Base-by-base conservation (phyloP, 2,797 vertebrate genomes). In the Orestias chungarensis region DNA sequence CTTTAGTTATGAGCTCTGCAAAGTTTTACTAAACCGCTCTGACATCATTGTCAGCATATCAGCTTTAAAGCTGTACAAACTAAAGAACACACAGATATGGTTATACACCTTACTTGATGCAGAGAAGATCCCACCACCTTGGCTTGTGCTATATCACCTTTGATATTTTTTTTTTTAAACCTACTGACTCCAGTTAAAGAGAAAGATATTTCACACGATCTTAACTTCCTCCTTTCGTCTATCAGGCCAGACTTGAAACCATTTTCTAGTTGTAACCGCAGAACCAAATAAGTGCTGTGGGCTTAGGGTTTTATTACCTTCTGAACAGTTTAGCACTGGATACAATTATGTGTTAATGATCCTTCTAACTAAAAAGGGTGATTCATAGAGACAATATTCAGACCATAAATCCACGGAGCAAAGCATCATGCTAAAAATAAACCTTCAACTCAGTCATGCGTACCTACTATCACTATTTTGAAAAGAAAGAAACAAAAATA, bases 341-440 rank as follows among this genome's bases (percentile, higher is more conserved):
- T 87, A 88, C 82, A 80, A 81, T 90, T 90, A 91, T 83, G 86
- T 90, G 87, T 92, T 93, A 92, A 93, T 84, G 88, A 72, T 85
- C 71, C 79, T 74, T 86, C 84, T 67, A 76, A 89, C 88, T 92
- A 92, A 89, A 91, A 90, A 67, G 74, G 81, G 84, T 83, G 84
- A 93, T 86, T 89, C 85, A 89, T 88, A 78, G 68, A 44, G 82
- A 79, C 86, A 79, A 75, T 77, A 74, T 86, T 81, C 75, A 65
- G 79, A 71, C 59, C 66, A 73, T 86, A 82, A 92, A 88, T 75
- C 74, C 82, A 38, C 67, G 64, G 0, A 17, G 54, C 81, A 85
- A 70, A 81, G 76, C 74, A 77, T 89, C 85, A 44, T 27, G 35
- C 88, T 87, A 88, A 91, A 89, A 86, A 87, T 86, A 80, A 87